Evolutionary conservation across 1,140 invertebrate species (phyloP).

Genomic region (Copidosoma floridanum): DNA sequence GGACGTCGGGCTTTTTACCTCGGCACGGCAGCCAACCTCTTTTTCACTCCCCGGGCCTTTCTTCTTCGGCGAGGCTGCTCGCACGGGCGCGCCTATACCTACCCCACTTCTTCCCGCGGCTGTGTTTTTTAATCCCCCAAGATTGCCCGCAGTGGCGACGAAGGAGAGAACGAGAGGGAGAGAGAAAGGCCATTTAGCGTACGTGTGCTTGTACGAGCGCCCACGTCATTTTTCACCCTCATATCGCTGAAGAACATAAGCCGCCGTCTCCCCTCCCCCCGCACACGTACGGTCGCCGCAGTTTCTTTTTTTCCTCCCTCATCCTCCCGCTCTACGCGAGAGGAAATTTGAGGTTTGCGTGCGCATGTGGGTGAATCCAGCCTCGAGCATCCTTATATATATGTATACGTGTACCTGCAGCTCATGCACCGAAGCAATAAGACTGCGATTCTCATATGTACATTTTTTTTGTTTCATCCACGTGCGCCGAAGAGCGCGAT

Average conservation of each 20-base stretch:
- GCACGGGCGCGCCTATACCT: slow-evolving; percentile 22
- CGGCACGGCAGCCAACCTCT: too few species aligned
- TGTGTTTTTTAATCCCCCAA: slow-evolving; percentile 52
- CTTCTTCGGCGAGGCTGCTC: slow-evolving; percentile 30
- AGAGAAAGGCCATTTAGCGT: slow-evolving; percentile 48
- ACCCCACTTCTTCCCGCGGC: slow-evolving; percentile 27
- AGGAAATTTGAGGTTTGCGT: background rate
- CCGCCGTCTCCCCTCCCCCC: background rate
- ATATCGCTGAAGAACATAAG: slow-evolving; percentile 36
- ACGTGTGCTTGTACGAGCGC: slow-evolving; percentile 29
- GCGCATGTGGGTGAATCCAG: slow-evolving; percentile 10
- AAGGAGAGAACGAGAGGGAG: too few species aligned
- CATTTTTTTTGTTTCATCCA: background rate
- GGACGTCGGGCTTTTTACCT: too few species aligned
- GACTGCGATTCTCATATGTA: too few species aligned
- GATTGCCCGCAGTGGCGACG: slow-evolving; percentile 36
- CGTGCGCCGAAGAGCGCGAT: too few species aligned
- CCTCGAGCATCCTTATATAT: background rate
- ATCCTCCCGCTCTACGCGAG: background rate
- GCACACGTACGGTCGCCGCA: slow-evolving; percentile 10
- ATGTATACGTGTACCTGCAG: background rate
- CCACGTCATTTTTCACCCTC: slow-evolving; percentile 36
- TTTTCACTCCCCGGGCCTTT: too few species aligned
- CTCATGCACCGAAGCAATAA: too few species aligned
- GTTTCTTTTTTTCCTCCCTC: slow-evolving; percentile 2